Evolutionary conservation across 2,888 invertebrate genomes (phyloP), one percentile per base, ranked within the genome.

Genomic region (Thyatira batis): DNA sequence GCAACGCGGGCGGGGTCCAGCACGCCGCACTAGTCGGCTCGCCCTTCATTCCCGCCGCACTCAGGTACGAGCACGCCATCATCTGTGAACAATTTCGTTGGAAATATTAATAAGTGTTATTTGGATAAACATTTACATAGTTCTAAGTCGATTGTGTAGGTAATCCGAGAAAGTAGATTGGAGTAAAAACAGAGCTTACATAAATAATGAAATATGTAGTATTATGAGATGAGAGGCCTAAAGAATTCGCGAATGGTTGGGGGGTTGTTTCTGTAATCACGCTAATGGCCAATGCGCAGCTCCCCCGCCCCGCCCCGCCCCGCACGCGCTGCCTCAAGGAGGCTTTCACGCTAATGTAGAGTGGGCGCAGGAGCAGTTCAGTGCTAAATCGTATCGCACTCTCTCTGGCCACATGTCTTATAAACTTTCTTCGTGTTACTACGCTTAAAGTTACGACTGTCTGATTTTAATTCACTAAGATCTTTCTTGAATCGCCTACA

Each of bases 201-300:
- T 91, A 87, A 91, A 90, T 91, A 90, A 91, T 91, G 85, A 89
- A 89, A 89, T 89, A 89, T 90, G 87, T 88, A 85, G 85, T 88
- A 89, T 89, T 89, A 90, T 87, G 88, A 88, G 89, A 89, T 87
- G 89, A 86, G 87, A 85, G 84, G 87, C 83, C 87, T 88, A 86
- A 89, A 89, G 89, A 89, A 90, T 88, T 85, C 83, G 87, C 83
- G 84, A 85, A 83, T 71, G 82, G 81, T 63, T 75, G 78, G 78
- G 81, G 78, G 83, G 71, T 69, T 67, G 68, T 71, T 81, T 76
- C 85, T 87, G 85, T 92, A 92, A 92, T 92, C 92, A 92, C 85
- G 89, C 90, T 92, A 92, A 92, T 92, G 92, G 92, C 88, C 89
- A 91, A 90, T 92, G 89, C 91, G 89, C 90, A 84, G 82, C 76